phyloP scores from a whole-genome alignment of 2,888 invertebrate genomes.

The Tuberolachnus salignus region DNA sequence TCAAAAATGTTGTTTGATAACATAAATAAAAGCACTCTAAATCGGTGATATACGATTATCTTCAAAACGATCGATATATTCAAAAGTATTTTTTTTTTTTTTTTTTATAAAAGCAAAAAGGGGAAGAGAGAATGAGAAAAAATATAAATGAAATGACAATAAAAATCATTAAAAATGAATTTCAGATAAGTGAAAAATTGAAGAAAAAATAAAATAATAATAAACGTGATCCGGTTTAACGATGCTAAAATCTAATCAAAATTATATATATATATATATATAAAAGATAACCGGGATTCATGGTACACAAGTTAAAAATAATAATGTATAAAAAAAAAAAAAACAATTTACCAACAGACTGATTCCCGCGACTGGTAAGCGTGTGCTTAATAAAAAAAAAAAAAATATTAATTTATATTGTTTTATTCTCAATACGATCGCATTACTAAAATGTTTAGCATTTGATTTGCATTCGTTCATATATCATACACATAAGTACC shows the following conservation, averaged over 20 bases:
- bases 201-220: neutral
- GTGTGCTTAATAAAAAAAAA: too few species aligned
- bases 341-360: neutral
- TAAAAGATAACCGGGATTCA: neutral
- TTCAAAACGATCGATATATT: neutral
- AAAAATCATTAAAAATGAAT: slow-evolving; percentile 8
- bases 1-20: too few species aligned
- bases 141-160: neutral
- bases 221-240: neutral
- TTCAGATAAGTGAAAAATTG: slow-evolving; percentile 1
- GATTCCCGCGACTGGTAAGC: neutral
- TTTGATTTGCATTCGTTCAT: too few species aligned
- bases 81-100: too few species aligned
- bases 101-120: too few species aligned
- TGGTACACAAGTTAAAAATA: neutral
- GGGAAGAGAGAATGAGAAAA: neutral
- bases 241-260: neutral
- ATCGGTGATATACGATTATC: neutral
- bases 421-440: too few species aligned
- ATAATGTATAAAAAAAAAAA: neutral
- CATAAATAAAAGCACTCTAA: neutral
- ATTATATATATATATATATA: neutral
- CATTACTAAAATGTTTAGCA: too few species aligned
- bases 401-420: too few species aligned
- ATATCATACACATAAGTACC: too few species aligned